Evolutionary conservation across 1,140 invertebrate genomes (phyloP).

Genomic region (Tetramorium simillimum): DNA sequence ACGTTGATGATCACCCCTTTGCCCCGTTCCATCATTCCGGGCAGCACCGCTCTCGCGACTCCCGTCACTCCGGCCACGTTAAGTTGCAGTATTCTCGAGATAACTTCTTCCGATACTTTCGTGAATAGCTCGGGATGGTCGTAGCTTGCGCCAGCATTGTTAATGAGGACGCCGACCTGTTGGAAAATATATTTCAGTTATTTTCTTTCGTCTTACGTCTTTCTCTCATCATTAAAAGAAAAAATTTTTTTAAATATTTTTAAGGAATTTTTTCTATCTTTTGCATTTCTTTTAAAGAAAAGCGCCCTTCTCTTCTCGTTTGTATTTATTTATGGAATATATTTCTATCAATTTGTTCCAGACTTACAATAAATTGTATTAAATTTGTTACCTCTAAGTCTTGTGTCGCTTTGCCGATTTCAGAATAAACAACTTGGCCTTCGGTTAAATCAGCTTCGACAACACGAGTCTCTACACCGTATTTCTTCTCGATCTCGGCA

Average conservation of each 20-base stretch:
- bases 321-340: background rate
- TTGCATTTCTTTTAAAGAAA: background rate
- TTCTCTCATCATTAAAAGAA: background rate
- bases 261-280: background rate
- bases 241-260: too few species aligned
- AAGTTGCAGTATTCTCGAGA: constrained; percentile 83
- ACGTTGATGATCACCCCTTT: constrained; percentile 97
- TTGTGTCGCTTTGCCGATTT: constrained; percentile 90
- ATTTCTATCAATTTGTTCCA: background rate
- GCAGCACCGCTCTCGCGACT: constrained; percentile 92
- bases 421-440: constrained; percentile 90
- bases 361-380: background rate
- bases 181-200: background rate
- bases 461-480: constrained; percentile 92
- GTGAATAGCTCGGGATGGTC: constrained; percentile 94
- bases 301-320: background rate
- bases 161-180: constrained; percentile 95
- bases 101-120: constrained; percentile 87
- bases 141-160: constrained; percentile 98
- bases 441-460: constrained; percentile 95
- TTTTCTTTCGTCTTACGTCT: background rate
- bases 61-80: constrained; percentile 88
- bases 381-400: constrained; percentile 88
- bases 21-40: constrained; percentile 93
- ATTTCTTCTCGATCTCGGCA: constrained; percentile 91